Percentiles rank a stretch among this genome's conserved stretches.
phyloP scores from a whole-genome alignment of 2,797 vertebrate species.

The Serranus cabrilla region DNA sequence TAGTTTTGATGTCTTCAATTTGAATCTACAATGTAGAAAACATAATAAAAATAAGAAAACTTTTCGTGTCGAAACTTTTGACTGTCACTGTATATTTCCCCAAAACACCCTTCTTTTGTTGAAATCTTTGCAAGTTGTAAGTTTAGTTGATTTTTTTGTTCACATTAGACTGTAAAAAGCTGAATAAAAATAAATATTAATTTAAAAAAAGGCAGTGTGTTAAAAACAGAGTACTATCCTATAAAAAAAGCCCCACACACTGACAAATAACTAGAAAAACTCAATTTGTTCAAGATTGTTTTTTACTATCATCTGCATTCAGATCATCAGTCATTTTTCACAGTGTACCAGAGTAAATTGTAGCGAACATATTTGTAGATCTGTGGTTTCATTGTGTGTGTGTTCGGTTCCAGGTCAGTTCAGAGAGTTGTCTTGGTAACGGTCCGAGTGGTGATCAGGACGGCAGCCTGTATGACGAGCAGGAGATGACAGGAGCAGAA shows the following conservation, averaged over 20 bases:
- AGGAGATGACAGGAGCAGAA: constrained; percentile 63
- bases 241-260: not conserved
- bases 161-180: too few relatives aligned
- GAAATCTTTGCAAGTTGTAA: too few relatives aligned
- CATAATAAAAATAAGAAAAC: too few relatives aligned
- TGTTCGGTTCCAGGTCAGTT: constrained; percentile 65
- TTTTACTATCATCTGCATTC: not conserved
- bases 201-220: not conserved
- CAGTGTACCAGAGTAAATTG: not conserved
- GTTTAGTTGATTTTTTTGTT: too few relatives aligned
- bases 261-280: not conserved
- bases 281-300: not conserved
- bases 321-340: not conserved
- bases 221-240: not conserved
- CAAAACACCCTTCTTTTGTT: too few relatives aligned
- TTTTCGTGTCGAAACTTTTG: too few relatives aligned
- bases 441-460: constrained; percentile 55
- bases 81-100: too few relatives aligned
- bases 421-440: constrained; percentile 61
- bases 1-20: too few relatives aligned
- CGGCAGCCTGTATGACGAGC: constrained; percentile 72
- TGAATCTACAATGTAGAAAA: too few relatives aligned
- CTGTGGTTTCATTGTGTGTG: not conserved
- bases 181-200: too few relatives aligned
- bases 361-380: not conserved